Evolutionary conservation across 2,797 vertebrate species (phyloP).

Genomic region (Glossophaga mutica): DNA sequence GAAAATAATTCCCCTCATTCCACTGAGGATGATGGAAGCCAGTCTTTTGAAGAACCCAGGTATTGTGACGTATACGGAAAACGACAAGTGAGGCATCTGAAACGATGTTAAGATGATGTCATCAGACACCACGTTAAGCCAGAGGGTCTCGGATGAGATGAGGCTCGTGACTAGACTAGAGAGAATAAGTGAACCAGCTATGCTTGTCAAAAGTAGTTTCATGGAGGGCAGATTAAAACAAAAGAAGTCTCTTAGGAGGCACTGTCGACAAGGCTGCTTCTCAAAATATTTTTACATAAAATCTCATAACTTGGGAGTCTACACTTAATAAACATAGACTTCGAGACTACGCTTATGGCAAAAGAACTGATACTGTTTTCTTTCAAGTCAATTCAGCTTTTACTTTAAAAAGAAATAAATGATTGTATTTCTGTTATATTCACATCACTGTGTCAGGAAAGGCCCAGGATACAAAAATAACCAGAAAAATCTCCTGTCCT

Average conservation of each 20-base stretch:
- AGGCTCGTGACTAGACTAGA: not conserved
- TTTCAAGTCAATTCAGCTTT: not conserved
- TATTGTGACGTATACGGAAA: not conserved
- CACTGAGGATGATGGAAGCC: not conserved
- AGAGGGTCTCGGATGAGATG: not conserved
- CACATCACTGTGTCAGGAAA: not conserved
- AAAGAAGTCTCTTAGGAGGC: not conserved
- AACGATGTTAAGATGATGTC: rapidly evolving
- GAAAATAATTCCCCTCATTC: not conserved
- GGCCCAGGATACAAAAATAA: not conserved
- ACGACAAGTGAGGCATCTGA: not conserved
- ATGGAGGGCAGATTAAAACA: not conserved
- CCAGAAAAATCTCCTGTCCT: not conserved
- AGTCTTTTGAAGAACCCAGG: not conserved
- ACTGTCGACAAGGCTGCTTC: not conserved
- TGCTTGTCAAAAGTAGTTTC: not conserved
- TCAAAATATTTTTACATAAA: conserved; percentile 32
- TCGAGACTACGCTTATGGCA: not conserved
- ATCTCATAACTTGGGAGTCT: not conserved
- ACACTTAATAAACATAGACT: not conserved
- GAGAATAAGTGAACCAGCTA: not conserved
- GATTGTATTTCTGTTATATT: not conserved
- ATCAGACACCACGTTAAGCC: not conserved
- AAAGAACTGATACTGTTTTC: not conserved
- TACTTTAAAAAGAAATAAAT: not conserved